Base-by-base conservation (phyloP, 2,113 vertebrate species). In the Noturus placidus region DNA sequence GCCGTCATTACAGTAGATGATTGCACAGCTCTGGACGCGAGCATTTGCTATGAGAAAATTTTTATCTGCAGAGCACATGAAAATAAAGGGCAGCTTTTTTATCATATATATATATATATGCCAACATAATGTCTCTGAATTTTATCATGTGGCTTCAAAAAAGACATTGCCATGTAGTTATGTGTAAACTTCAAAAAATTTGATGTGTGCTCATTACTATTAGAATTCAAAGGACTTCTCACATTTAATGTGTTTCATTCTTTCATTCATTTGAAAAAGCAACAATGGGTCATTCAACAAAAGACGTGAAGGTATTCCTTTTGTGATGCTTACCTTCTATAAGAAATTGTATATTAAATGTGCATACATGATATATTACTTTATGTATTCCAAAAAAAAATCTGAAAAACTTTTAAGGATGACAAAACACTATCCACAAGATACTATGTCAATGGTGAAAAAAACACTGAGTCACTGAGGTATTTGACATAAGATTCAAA, bases 31-130 rank as follows among this genome's bases (percentile, higher is more conserved):
- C 94, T 98, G 95, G 86, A 99, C 98, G 92, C 98, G 97, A 88
- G 98, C 98, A 93, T 99, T 99, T 94, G 98, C 98, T 94, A 99
- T 99, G 90, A 99, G 96, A 95, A 99, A 99, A 97, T 99, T 99
- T 94, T 98, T 97, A 95, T 99, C 98, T 99, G 94, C 91, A 90
- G 89, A 92, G 88, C 52, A 94, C 93, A 93, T 76, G 42, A 33
- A 54, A 76, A 20, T 72, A 56, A 61, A 14, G 20, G 59, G 63
- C 15, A 76, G 25, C 85, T 61, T 86, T 52, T 17, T 5, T 27
- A 87, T 38, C 0, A 74, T 56, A 74, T 50, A 50, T 42, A 42
- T 42, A 74, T 77, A 1, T 52, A 88, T 46, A 79, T 63, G 52
- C 46, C 78, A 72, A 76, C 83, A 77, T 30, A 83, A 57, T 77